Percentiles rank a stretch among this genome's conserved stretches.
Conservation (phyloP, 1,140 invertebrate species). For the Augochlora pura region DNA sequence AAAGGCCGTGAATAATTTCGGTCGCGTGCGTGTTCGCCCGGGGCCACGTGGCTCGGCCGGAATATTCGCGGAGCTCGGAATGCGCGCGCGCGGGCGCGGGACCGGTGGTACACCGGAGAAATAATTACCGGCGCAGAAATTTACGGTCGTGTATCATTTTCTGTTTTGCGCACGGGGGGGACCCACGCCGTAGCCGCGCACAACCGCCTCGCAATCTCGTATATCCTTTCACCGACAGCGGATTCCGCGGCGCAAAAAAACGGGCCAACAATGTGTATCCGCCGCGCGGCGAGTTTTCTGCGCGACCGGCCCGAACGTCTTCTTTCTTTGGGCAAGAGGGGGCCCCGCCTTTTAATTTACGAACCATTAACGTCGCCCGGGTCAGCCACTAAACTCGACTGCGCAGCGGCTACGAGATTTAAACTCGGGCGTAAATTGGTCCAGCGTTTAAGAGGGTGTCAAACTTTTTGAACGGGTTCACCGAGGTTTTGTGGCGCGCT, state of each 20-base stretch:
- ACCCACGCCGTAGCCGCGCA: too few relatives aligned
- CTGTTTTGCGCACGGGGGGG: neutral
- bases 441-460: constrained; percentile 64
- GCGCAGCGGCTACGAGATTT: constrained; percentile 48
- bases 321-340: constrained; percentile 50
- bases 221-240: constrained; percentile 5
- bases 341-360: constrained; percentile 68
- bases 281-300: constrained; percentile 4
- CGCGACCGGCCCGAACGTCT: neutral
- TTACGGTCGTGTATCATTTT: constrained; percentile 31
- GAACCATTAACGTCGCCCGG: constrained; percentile 67
- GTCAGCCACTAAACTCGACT: constrained; percentile 46
- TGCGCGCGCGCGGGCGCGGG: too few relatives aligned
- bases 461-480: constrained; percentile 63
- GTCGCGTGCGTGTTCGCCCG: neutral
- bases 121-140: constrained; percentile 21
- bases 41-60: neutral
- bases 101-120: too few relatives aligned
- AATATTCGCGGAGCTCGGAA: neutral
- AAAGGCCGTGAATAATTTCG: constrained; percentile 17
- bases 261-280: constrained; percentile 23
- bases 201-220: neutral
- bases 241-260: constrained; percentile 22
- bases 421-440: constrained; percentile 63
- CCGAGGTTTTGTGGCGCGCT: too few relatives aligned